Percentiles rank a stretch among this genome's conserved stretches.
phyloP scores from a whole-genome alignment of 2,888 invertebrate genomes.

The Cephus rjabovi region DNA sequence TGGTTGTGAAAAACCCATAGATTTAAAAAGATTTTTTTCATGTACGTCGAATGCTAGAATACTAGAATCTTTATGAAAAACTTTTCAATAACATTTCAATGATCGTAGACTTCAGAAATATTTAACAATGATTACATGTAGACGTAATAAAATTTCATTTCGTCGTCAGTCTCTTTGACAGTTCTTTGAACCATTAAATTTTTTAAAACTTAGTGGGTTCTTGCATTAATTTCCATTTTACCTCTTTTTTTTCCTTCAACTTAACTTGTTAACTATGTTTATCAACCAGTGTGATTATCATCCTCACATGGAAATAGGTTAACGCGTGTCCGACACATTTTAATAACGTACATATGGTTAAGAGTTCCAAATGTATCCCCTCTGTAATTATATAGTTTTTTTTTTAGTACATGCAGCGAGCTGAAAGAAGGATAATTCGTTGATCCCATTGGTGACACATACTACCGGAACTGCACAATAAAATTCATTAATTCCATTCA shows the following conservation, averaged over 20 bases:
- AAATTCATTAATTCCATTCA: background rate
- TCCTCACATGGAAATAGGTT: slow-evolving; percentile 51
- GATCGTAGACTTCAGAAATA: background rate
- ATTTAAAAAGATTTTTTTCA: background rate
- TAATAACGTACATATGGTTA: background rate
- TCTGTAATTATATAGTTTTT: background rate
- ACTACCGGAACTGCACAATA: background rate
- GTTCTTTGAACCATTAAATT: background rate
- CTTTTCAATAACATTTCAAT: background rate
- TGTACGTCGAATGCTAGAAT: background rate
- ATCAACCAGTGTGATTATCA: slow-evolving; percentile 33
- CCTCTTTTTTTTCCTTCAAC: background rate
- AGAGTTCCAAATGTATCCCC: background rate
- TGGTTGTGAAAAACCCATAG: background rate
- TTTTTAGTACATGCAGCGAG: background rate
- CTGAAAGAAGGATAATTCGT: background rate
- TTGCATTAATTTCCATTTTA: background rate
- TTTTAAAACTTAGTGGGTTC: background rate
- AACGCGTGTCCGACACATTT: background rate
- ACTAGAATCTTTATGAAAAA: background rate
- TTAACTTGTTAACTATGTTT: background rate
- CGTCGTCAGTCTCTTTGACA: background rate
- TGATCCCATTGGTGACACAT: background rate
- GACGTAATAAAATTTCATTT: background rate
- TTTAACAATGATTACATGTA: background rate